Percentiles rank a stretch among this genome's conserved stretches.
Conservation (phyloP, 2,888 invertebrate species). For the Cephus sareptanus region DNA sequence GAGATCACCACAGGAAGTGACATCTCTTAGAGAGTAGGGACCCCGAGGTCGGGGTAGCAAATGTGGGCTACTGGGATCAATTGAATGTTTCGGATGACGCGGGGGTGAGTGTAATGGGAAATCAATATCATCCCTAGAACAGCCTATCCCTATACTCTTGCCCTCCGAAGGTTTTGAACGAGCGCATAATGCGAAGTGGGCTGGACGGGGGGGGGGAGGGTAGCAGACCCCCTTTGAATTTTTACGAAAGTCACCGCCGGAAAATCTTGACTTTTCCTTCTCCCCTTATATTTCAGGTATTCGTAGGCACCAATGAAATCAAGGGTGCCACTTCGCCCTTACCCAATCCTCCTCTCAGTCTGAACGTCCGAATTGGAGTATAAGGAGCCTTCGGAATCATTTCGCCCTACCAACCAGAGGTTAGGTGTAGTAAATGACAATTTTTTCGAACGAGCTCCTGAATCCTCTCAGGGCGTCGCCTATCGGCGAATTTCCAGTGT, state of each 20-base stretch:
- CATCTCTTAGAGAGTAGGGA: conserved; percentile 34
- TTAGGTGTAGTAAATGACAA: background rate
- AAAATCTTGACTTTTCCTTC: background rate
- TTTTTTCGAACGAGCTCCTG: background rate
- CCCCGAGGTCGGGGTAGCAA: conserved; percentile 32
- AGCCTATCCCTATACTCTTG: background rate
- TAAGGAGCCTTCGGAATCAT: background rate
- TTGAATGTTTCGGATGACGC: conserved; percentile 43
- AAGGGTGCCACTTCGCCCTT: no score
- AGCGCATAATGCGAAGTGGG: background rate
- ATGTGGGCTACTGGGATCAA: conserved; percentile 50
- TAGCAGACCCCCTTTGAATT: background rate
- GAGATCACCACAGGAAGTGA: conserved; percentile 40
- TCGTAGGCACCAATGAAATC: background rate
- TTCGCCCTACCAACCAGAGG: background rate
- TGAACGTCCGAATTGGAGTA: background rate
- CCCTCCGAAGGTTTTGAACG: background rate
- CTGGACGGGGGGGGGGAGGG: background rate
- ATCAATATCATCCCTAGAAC: conserved; percentile 49
- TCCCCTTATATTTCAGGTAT: background rate
- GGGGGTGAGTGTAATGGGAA: conserved; percentile 51
- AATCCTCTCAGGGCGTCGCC: background rate
- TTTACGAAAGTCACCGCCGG: background rate
- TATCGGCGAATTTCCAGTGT: conserved; percentile 6
- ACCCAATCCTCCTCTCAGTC: background rate